Evolutionary conservation across 2,113 vertebrate genomes (phyloP).

Genomic region (Chaenogobius annularis): DNA sequence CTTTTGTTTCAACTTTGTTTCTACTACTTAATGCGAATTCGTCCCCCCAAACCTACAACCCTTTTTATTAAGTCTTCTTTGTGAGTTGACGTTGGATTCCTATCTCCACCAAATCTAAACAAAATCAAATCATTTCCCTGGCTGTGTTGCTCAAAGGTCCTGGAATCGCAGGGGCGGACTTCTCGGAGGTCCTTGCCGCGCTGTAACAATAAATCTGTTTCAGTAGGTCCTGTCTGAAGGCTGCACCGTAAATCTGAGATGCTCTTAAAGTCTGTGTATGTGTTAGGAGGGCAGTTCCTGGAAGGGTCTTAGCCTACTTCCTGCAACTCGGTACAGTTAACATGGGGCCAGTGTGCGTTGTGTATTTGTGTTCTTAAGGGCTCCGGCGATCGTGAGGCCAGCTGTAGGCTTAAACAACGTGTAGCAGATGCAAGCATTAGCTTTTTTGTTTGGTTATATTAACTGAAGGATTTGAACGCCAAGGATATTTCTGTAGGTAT

Average conservation of each 20-base stretch:
- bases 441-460: conserved; percentile 38
- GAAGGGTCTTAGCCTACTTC: conserved; percentile 61
- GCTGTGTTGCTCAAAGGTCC: conserved; percentile 10
- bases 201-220: conserved; percentile 45
- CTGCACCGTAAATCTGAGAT: conserved; percentile 38
- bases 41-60: neutral
- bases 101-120: conserved; percentile 1
- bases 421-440: conserved; percentile 32
- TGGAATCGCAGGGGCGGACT: conserved; percentile 2
- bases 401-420: conserved; percentile 42
- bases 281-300: conserved; percentile 53
- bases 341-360: conserved; percentile 23
- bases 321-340: conserved; percentile 57
- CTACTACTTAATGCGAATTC: no score
- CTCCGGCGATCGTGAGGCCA: conserved; percentile 30
- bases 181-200: conserved; percentile 22
- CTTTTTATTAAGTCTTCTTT: conserved; percentile 14
- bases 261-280: conserved; percentile 21
- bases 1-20: no score
- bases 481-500: conserved; percentile 3
- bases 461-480: conserved; percentile 23
- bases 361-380: conserved; percentile 40
- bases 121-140: neutral
- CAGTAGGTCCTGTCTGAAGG: conserved; percentile 19
- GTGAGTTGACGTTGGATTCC: conserved; percentile 2